A percentile compares a stretch with the other conserved stretches of the same genome.
Evolutionary conservation across 2,888 invertebrate genomes (phyloP).

Genomic region (Phlogophora meticulosa): DNA sequence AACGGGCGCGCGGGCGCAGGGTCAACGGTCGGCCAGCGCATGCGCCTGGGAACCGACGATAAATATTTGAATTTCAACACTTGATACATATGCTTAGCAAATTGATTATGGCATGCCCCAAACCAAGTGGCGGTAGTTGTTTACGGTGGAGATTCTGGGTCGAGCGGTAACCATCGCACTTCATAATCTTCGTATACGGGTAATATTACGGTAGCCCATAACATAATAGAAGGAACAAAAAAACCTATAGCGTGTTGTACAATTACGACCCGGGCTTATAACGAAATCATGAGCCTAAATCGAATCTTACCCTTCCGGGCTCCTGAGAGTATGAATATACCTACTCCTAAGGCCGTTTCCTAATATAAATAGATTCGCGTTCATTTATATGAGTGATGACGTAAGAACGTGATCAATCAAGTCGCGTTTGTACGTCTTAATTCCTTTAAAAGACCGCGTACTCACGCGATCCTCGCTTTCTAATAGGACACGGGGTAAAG

Average conservation of each 20-base stretch:
- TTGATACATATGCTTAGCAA: constrained; percentile 90
- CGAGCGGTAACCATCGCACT: constrained; percentile 51
- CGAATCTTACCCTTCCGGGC: constrained; percentile 11
- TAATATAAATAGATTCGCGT: too few species aligned
- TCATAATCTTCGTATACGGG: constrained; percentile 18
- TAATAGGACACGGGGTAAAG: too few species aligned
- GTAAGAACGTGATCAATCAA: too few species aligned
- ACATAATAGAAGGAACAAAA: constrained; percentile 1
- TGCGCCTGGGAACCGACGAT: constrained; percentile 89
- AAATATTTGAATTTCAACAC: constrained; percentile 91
- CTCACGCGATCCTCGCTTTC: too few species aligned
- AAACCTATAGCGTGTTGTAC: background rate
- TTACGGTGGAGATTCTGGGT: constrained; percentile 77
- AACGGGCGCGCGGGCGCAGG: constrained; percentile 79
- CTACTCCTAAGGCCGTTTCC: background rate
- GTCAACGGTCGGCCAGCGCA: constrained; percentile 88
- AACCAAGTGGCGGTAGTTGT: constrained; percentile 74
- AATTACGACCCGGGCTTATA: background rate
- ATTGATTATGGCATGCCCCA: constrained; percentile 85
- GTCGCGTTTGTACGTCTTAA: too few species aligned
- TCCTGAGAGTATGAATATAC: constrained; percentile 7
- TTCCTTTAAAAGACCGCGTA: too few species aligned
- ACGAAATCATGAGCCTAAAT: constrained; percentile 10
- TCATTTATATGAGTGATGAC: too few species aligned
- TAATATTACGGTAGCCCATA: constrained; percentile 1